Evolutionary conservation across 2,797 vertebrate species (phyloP).

Genomic region (Trematomus bernacchii): DNA sequence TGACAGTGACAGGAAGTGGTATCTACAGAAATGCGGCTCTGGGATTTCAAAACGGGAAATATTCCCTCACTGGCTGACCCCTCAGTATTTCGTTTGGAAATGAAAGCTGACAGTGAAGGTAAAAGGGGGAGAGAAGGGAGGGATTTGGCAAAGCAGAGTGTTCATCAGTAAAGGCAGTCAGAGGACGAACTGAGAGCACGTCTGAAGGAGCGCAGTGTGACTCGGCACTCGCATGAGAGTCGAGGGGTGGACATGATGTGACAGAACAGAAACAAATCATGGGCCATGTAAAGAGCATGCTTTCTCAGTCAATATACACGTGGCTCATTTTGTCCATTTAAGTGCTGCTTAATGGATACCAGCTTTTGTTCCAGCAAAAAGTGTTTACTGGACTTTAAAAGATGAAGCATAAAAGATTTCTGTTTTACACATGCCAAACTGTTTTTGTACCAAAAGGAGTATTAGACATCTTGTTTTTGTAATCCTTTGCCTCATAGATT

Average conservation of each 20-base stretch:
- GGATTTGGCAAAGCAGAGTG: constrained; percentile 49
- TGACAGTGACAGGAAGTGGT: constrained; percentile 46
- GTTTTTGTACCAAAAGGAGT: no score
- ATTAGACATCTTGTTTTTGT: no score
- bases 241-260: constrained; percentile 38
- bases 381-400: no score
- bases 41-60: constrained; percentile 48
- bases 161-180: constrained; percentile 55
- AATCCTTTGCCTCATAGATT: no score
- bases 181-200: constrained; percentile 52
- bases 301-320: no score
- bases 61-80: constrained; percentile 27
- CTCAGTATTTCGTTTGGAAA: constrained; percentile 54
- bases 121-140: constrained; percentile 41
- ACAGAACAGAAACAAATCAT: constrained; percentile 34
- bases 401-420: no score
- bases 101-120: constrained; percentile 59
- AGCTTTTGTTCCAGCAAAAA: no score
- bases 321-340: no score
- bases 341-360: no score
- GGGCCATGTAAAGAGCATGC: constrained; percentile 15
- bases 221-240: constrained; percentile 66
- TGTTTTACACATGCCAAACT: no score
- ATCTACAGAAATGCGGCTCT: constrained; percentile 36
- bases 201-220: constrained; percentile 65